Percentiles rank a stretch among this genome's conserved stretches.
Evolutionary conservation across 2,888 invertebrate species (phyloP).

Genomic region (Sesamia inferens): DNA sequence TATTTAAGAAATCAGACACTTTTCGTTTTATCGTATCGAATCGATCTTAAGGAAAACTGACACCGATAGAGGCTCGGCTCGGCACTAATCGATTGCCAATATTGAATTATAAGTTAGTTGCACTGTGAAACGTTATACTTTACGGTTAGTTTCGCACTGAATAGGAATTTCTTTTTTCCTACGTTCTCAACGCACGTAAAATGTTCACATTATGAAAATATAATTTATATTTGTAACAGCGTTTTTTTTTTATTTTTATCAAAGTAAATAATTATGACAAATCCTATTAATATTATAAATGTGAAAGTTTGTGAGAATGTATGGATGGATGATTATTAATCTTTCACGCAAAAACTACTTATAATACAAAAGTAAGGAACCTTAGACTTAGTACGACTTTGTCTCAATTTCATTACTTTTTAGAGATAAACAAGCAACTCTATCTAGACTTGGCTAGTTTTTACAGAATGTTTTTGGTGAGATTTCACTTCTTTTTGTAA

Average conservation of each 20-base stretch:
- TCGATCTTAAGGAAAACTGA: constrained; percentile 76
- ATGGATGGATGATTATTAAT: no score
- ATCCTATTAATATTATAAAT: no score
- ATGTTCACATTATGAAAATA: constrained; percentile 41
- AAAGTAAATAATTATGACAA: constrained; percentile 2
- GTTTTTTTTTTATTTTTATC: constrained; percentile 34
- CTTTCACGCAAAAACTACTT: no score
- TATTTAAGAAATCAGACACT: constrained; percentile 70
- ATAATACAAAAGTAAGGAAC: no score
- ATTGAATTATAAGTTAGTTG: constrained; percentile 74
- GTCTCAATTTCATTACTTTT: no score
- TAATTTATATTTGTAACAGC: constrained; percentile 21
- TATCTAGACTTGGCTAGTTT: no score
- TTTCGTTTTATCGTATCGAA: constrained; percentile 75
- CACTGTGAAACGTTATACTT: constrained; percentile 70
- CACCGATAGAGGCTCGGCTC: constrained; percentile 69
- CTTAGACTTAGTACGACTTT: no score
- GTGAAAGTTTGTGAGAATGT: no score
- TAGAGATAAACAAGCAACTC: no score
- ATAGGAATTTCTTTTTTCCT: constrained; percentile 59
- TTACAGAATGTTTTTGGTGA: no score
- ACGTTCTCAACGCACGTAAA: constrained; percentile 28
- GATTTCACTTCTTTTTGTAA: no score
- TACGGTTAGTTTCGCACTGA: constrained; percentile 64
- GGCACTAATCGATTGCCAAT: constrained; percentile 79